phyloP scores from a whole-genome alignment of 2,113 vertebrate species.

The Chamaea fasciata region DNA sequence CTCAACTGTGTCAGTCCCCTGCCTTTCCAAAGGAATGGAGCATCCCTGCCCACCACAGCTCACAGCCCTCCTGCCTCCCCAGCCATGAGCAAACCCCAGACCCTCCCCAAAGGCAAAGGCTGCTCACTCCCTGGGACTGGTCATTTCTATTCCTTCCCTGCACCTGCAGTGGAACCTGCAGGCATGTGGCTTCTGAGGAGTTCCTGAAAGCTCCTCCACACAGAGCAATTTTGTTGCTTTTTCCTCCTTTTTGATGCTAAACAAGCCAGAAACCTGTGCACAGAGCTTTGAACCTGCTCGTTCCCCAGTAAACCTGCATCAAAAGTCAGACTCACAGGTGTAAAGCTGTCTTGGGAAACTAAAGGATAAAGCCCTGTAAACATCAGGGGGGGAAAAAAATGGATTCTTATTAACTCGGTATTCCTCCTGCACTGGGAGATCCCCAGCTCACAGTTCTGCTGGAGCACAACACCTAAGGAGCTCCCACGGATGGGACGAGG shows the following conservation, averaged over 20 bases:
- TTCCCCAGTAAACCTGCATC: background rate
- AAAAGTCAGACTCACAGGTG: background rate
- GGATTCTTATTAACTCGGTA: background rate
- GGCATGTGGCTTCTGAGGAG: background rate
- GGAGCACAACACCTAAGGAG: background rate
- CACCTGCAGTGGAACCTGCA: background rate
- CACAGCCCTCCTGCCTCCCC: background rate
- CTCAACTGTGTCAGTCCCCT: background rate
- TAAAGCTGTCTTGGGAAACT: background rate
- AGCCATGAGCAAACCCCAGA: background rate
- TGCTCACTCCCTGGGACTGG: background rate
- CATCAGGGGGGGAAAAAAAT: background rate
- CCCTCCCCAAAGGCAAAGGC: background rate
- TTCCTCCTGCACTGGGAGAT: background rate
- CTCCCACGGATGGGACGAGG: background rate
- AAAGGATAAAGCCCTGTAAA: background rate
- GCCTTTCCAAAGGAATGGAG: background rate
- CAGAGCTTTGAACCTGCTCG: background rate
- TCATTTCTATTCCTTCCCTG: background rate
- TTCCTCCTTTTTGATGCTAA: background rate
- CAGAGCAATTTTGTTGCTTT: background rate
- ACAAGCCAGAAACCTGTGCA: background rate
- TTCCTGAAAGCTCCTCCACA: background rate
- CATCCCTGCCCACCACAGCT: rapidly evolving
- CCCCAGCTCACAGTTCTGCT: background rate